Conservation (phyloP, 2,113 vertebrate genomes). For the Abramis brama region DNA sequence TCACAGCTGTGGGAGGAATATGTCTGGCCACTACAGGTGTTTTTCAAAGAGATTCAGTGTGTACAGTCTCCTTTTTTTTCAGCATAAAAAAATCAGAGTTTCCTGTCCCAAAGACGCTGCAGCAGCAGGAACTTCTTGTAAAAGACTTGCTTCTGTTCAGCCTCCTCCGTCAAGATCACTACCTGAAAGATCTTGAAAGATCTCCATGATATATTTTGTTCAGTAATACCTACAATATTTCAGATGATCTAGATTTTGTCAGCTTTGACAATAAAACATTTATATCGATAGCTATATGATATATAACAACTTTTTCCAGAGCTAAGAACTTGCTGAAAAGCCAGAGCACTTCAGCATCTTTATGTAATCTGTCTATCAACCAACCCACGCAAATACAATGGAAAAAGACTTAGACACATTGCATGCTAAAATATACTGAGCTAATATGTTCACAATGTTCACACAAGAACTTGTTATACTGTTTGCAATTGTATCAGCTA, state of each 20-base stretch:
- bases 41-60: conserved; percentile 44
- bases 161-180: not conserved
- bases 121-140: conserved; percentile 35
- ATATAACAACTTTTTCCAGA: conserved; percentile 29
- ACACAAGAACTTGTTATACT: conserved; percentile 30
- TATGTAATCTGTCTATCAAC: conserved; percentile 30
- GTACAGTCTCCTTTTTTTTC: conserved; percentile 51
- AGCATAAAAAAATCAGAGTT: conserved; percentile 58
- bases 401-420: conserved; percentile 47
- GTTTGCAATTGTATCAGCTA: conserved; percentile 48
- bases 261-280: not conserved
- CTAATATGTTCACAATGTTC: conserved; percentile 53
- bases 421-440: conserved; percentile 40
- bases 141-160: conserved; percentile 7
- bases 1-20: conserved; percentile 60
- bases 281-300: not conserved
- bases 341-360: conserved; percentile 49
- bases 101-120: conserved; percentile 57
- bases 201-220: not conserved
- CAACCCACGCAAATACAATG: conserved; percentile 15
- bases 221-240: not conserved
- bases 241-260: not conserved
- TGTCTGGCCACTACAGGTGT: conserved; percentile 60
- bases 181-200: not conserved
- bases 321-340: not conserved